Conservation (phyloP, 2,888 invertebrate species). For the Macropis europaea region DNA sequence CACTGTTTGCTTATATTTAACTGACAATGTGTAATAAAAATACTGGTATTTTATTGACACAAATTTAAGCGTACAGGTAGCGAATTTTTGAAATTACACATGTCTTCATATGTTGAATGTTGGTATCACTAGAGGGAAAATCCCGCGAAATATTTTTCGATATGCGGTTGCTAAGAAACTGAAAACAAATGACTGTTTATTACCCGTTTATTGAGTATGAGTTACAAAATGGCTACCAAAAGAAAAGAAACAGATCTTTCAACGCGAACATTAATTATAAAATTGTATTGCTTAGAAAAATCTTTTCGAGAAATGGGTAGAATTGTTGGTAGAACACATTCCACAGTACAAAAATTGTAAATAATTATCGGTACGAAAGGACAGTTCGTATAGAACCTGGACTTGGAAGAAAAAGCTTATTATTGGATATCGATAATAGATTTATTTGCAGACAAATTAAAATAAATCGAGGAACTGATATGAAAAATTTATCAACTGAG, state of each 20-base stretch:
- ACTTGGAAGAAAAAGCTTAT: not conserved
- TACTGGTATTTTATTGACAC: not conserved
- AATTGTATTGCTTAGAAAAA: not conserved
- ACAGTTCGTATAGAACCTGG: not conserved
- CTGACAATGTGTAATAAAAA: not conserved
- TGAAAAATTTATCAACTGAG: not conserved
- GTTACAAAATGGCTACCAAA: not conserved
- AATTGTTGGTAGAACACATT: too few species aligned
- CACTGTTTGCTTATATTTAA: not conserved
- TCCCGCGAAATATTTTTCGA: not conserved
- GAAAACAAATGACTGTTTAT: not conserved
- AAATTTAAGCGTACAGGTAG: not conserved
- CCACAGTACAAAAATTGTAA: not conserved
- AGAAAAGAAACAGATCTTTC: not conserved
- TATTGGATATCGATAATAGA: slow-evolving; percentile 1
- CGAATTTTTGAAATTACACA: not conserved
- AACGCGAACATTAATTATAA: slow-evolving; percentile 5
- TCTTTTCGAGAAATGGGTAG: not conserved
- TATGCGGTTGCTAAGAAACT: not conserved
- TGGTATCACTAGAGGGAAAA: not conserved
- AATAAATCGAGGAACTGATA: not conserved
- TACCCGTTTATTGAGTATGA: too few species aligned
- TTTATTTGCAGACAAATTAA: not conserved
- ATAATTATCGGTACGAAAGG: not conserved
- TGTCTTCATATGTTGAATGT: not conserved